Evolutionary conservation across 1,140 invertebrate genomes (phyloP), one percentile per base, ranked within the genome.

Genomic region (Philotrypesis tridentata): DNA sequence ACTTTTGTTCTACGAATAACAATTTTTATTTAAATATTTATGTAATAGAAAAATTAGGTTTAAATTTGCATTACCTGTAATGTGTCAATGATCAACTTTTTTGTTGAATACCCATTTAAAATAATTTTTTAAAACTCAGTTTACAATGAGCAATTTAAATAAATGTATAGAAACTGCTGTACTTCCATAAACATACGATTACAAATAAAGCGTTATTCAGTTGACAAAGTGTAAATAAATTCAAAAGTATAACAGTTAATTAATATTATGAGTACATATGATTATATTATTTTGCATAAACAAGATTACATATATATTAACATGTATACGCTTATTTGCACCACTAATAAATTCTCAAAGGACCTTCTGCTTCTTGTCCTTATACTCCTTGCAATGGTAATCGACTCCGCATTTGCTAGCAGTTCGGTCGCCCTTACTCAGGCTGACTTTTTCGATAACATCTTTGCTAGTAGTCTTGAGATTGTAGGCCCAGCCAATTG

Each of bases 401-500:
- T 85, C 74, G 27, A 80, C 55, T n/a, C 87, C 88, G 87, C 88
- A 90, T 5, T 84, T 63, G 61, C 88, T 88, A 31, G 84, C 74
- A 0, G 86, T 88, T 6, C 88, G 90, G 48, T 92, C 91, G 8
- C 90, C 90, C 71, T 88, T 89, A 21, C 82, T 89, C 31, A 84
- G 8, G n/a, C 25, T 84, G 21, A 86, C 77, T 60, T 78, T 87
- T 25, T 88, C 82, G 25, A 92, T 73, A 6, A 88, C 68, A 7
- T 90, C 87, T 27, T 85, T 83, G n/a, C 76, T 86, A 7, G 88
- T 83, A 1, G 88, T 89, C 80, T 88, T 90, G 9, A 91, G 84
- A 85, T 95, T 93, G 85, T 94, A 95, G 8, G 93, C 95, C 74
- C 90, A 89, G 11, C 95, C 95, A 17, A 95, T 77, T 63, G 84